A percentile compares a stretch with the other conserved stretches of the same genome.
phyloP scores from a whole-genome alignment of 1,140 invertebrate genomes.

The Drosophila arawakana region DNA sequence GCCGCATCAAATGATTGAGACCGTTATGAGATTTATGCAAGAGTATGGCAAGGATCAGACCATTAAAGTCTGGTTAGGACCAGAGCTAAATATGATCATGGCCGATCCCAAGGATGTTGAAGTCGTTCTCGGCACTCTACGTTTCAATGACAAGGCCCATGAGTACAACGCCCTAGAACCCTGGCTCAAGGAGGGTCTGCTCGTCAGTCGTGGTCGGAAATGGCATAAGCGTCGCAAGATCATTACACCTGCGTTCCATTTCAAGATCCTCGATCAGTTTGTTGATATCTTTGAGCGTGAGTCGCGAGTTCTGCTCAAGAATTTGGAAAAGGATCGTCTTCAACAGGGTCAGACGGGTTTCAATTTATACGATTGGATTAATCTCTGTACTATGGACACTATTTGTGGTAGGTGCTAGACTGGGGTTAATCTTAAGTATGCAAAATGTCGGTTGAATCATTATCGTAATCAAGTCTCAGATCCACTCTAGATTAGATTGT shows the following conservation, averaged over 20 bases:
- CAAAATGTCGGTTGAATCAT: background rate
- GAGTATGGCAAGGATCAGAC: conserved; percentile 84
- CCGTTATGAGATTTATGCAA: conserved; percentile 44
- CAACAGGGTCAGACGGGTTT: conserved; percentile 69
- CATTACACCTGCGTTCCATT: conserved; percentile 94
- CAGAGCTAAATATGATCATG: conserved; percentile 71
- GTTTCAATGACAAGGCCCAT: conserved; percentile 77
- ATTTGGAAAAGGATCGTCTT: conserved; percentile 84
- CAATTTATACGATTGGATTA: conserved; percentile 88
- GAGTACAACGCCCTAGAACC: conserved; percentile 89
- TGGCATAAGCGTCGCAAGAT: conserved; percentile 93
- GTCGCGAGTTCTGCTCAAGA: conserved; percentile 86
- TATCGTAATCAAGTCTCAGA: background rate
- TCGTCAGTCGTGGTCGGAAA: conserved; percentile 88
- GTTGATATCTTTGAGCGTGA: conserved; percentile 89
- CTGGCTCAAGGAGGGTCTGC: conserved; percentile 90
- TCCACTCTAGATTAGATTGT: background rate
- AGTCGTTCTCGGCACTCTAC: conserved; percentile 58
- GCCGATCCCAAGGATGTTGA: conserved; percentile 73
- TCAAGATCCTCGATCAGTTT: conserved; percentile 93
- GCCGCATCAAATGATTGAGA: conserved; percentile 54
- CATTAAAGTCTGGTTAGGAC: conserved; percentile 76
- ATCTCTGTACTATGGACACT: conserved; percentile 89
- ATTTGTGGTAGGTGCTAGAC: conserved; percentile 87
- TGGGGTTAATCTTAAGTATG: background rate